Percentiles rank a stretch among this genome's conserved stretches.
These are phyloP conservation scores for Cyclura pinguis DNA, from an alignment of 2,797 vertebrate species.

Conservation along the genomic window DNA sequence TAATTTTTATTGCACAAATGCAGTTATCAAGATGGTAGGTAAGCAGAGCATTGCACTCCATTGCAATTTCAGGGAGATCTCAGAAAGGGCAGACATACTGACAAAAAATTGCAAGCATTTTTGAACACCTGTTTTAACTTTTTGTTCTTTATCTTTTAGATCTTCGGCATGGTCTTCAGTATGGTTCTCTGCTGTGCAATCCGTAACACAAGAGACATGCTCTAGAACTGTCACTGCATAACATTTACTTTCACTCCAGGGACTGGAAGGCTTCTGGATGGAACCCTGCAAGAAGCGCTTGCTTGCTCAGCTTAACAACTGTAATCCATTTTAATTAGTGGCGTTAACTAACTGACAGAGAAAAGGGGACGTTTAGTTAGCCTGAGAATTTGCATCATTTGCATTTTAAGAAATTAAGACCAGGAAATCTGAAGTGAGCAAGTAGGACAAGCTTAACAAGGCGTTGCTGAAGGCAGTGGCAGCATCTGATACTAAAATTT, in stretches of 20 bases:
- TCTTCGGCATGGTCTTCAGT: constrained; percentile 98
- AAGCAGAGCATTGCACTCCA: neutral
- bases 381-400: constrained; percentile 61
- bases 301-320: constrained; percentile 74
- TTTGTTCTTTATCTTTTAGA: constrained; percentile 82
- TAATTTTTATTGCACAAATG: neutral
- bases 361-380: constrained; percentile 61
- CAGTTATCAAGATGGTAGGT: neutral
- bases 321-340: constrained; percentile 75
- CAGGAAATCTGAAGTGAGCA: constrained; percentile 56
- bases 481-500: constrained; percentile 69
- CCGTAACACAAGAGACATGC: constrained; percentile 92
- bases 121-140: constrained; percentile 56
- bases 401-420: constrained; percentile 35
- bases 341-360: constrained; percentile 74
- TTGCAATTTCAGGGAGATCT: neutral
- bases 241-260: constrained; percentile 48
- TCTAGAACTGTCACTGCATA: constrained; percentile 81
- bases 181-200: constrained; percentile 98
- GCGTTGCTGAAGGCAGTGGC: constrained; percentile 58
- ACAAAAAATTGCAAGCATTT: neutral
- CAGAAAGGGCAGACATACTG: neutral
- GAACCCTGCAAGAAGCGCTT: constrained; percentile 71
- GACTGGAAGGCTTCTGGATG: constrained; percentile 58
- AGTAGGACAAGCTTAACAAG: constrained; percentile 57